Evolutionary conservation across 37 sponge, comb jelly and placozoan species (phyloP).

Genomic region (Theonella swinhoei): DNA sequence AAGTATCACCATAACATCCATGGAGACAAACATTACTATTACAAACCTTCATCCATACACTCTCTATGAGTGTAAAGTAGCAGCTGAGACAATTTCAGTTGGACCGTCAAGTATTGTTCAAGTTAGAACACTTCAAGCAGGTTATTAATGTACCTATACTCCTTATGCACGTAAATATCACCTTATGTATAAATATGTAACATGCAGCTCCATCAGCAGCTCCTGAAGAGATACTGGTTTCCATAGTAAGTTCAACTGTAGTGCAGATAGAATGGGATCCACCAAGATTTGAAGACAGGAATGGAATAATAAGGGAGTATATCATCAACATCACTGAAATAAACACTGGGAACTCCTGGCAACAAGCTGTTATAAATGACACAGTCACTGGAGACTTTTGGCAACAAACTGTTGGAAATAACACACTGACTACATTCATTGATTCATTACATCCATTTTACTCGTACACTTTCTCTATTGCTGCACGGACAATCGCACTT

Average conservation of each 20-base stretch:
- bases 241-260: background rate
- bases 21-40: background rate
- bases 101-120: background rate
- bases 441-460: conserved; percentile 27
- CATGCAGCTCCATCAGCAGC: conserved; percentile 38
- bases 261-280: background rate
- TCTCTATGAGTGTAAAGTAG: conserved; percentile 14
- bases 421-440: background rate
- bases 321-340: conserved; percentile 38
- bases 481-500: conserved; percentile 7
- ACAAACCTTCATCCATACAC: conserved; percentile 38
- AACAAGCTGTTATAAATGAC: too few relatives aligned
- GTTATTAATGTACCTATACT: too few relatives aligned
- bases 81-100: conserved; percentile 23
- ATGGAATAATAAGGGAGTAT: conserved; percentile 37
- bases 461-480: conserved; percentile 1
- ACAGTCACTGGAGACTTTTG: too few relatives aligned
- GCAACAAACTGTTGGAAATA: background rate
- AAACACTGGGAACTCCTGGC: conserved; percentile 1
- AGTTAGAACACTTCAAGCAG: too few relatives aligned
- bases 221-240: conserved; percentile 14
- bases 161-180: too few relatives aligned
- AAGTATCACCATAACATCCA: background rate
- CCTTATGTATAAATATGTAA: too few relatives aligned
- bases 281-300: conserved; percentile 5